Percentiles rank a stretch among this genome's conserved stretches.
phyloP scores from a whole-genome alignment of 2,797 vertebrate genomes.

The Peromyscus melanophrys region DNA sequence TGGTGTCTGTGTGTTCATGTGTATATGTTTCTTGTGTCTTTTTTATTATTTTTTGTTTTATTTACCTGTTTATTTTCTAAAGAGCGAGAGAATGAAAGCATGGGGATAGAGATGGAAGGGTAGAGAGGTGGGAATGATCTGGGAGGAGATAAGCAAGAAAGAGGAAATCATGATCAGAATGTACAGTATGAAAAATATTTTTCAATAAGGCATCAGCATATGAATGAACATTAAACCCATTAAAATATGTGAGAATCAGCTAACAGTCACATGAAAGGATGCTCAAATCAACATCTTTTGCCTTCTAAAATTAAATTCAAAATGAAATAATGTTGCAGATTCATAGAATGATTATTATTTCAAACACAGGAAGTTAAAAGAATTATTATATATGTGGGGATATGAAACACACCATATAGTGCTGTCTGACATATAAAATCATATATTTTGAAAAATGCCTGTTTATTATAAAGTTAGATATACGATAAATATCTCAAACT shows the following conservation, averaged over 20 bases:
- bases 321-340: background rate
- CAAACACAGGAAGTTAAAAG: background rate
- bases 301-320: background rate
- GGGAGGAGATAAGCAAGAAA: background rate
- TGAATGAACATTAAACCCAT: background rate
- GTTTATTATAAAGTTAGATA: background rate
- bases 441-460: background rate
- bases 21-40: background rate
- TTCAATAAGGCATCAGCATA: background rate
- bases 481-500: background rate
- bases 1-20: background rate
- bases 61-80: background rate
- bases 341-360: background rate
- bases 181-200: background rate
- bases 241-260: background rate
- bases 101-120: rapidly evolving
- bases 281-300: background rate
- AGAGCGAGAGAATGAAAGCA: background rate
- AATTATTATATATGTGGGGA: background rate
- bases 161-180: background rate
- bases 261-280: background rate
- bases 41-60: background rate
- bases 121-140: background rate
- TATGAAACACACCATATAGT: background rate
- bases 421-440: background rate